Base-by-base conservation (phyloP, 2,888 invertebrate species). In the Unio delphinus region DNA sequence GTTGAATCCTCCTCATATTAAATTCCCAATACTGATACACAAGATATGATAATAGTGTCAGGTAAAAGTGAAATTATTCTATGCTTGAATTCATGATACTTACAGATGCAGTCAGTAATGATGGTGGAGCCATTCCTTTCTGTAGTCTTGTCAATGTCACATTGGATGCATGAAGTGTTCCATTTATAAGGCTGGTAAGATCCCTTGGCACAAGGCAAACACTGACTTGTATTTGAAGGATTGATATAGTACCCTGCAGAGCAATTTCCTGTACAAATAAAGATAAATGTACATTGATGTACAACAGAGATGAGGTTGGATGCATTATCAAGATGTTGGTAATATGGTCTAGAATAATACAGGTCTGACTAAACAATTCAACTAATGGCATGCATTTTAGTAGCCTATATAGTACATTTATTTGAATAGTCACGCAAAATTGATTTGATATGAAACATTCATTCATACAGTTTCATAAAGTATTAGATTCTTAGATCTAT, bases 91-190 rank as follows among this genome's bases (percentile, higher is more conserved):
- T 57, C 17, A 28, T 20, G 20, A 11, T 45, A 70, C 72, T 72
- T 45, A 72, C 72, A 68, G 23, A 64, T 64, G 59, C 72, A 72
- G 7, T 69, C 62, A 7, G 34, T 18, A 4, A 58, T 7, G 23
- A 30, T 11, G 17, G 59, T 64, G 4, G 69, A 20, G 54, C 55
- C 69, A 3, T n/a, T 34, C 1, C n/a, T 45, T 11, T 58, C 55
- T 20, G 72, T 72, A 8, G 68, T 66, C 63, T 72, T 72, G 45
- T 63, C 69, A 15, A 64, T 59, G 18, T 64, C 65, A 57, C 72
- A 72, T 20, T 72, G 55, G n/a, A 28, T 55, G 66, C 72, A 72
- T 11, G 57, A 60, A 8, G 72, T 66, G 66, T 65, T 62, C 69
- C 72, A 69, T 45, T 66, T 65, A 7, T 65, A 30, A 8, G 69